These are phyloP conservation scores for Chelonoidis abingdonii DNA, from an alignment of 2,113 vertebrate genomes.

Conservation along the genomic window DNA sequence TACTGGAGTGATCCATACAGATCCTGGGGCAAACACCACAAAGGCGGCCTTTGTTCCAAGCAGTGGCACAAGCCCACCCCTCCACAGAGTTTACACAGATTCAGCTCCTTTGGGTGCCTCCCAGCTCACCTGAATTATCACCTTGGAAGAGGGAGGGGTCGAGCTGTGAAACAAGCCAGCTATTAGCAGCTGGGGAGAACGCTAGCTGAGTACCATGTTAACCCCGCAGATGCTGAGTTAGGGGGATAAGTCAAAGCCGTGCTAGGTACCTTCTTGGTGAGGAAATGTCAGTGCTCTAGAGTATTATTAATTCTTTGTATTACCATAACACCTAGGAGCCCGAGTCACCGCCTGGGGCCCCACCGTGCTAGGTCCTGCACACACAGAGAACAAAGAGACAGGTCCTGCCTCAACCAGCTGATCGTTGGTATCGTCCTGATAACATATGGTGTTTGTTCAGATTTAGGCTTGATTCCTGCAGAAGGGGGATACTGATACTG, in stretches of 20 bases:
- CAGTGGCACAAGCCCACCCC: too few relatives aligned
- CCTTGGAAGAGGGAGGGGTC: background rate
- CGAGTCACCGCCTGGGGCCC: too few relatives aligned
- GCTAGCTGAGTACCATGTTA: background rate
- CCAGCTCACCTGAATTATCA: background rate
- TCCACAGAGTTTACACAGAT: background rate
- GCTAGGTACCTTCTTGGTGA: background rate
- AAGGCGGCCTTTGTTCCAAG: background rate
- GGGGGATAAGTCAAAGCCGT: too few relatives aligned
- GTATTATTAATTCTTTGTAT: background rate
- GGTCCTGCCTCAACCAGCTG: background rate
- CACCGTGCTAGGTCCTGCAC: background rate
- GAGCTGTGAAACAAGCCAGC: background rate
- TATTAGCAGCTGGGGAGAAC: background rate
- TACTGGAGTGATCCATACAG: background rate
- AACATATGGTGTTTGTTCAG: background rate
- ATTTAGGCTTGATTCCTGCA: background rate
- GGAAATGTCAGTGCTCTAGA: background rate
- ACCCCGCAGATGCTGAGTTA: background rate
- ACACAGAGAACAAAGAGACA: background rate
- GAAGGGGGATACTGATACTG: background rate
- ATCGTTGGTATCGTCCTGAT: background rate
- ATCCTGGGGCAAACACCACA: background rate
- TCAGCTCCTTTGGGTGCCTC: too few relatives aligned
- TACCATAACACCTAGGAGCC: background rate